Evolutionary conservation across 2,113 vertebrate genomes (phyloP).

Genomic region (Ailuropoda melanoleuca): DNA sequence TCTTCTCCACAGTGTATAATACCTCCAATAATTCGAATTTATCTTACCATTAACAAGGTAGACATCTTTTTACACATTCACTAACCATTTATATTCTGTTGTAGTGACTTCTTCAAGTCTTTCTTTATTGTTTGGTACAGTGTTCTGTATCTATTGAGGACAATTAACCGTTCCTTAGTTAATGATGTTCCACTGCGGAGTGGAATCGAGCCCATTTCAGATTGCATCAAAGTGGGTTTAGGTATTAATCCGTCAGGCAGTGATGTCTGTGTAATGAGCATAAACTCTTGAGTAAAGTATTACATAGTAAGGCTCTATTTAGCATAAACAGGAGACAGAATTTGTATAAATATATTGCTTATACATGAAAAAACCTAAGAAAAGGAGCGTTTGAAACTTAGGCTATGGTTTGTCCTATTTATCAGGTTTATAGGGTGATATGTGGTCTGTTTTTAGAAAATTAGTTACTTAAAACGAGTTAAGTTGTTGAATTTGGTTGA

Average conservation of each 20-base stretch:
- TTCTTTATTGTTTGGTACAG: neutral
- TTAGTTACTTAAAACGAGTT: neutral
- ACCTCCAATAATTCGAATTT: rapidly evolving
- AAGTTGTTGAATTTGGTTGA: neutral
- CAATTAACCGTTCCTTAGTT: neutral
- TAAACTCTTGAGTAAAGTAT: neutral
- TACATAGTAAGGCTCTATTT: neutral
- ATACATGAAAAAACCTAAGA: neutral
- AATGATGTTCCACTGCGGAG: neutral
- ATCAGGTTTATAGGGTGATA: neutral
- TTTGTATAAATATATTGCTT: neutral
- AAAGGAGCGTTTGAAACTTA: neutral
- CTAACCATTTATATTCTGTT: neutral
- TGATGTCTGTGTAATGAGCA: rapidly evolving
- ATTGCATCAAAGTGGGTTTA: neutral
- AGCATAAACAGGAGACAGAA: neutral
- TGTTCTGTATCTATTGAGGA: neutral
- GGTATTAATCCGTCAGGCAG: neutral
- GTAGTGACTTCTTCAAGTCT: neutral
- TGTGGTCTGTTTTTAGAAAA: neutral
- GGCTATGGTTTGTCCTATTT: neutral
- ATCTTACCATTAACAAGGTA: neutral
- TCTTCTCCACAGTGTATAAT: neutral
- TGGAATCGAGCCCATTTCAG: neutral
- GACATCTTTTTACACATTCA: neutral